A percentile compares a stretch with the other conserved stretches of the same genome.
Conservation (phyloP, 1,140 invertebrate genomes). For the Atopsyche davidsoni region DNA sequence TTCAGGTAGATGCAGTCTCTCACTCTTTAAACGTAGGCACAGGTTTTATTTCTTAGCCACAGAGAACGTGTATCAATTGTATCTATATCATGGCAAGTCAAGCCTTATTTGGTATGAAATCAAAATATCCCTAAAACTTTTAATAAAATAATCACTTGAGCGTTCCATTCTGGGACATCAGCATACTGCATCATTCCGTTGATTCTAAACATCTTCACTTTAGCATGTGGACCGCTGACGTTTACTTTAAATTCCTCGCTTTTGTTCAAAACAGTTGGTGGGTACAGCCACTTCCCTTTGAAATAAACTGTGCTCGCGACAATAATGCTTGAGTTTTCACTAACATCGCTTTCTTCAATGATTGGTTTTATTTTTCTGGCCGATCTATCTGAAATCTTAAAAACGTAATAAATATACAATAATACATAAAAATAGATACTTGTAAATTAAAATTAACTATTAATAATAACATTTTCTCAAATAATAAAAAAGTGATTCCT, state of each 20-base stretch:
- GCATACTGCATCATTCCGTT: constrained; percentile 43
- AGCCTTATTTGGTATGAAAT: too few relatives aligned
- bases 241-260: constrained; percentile 34
- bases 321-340: constrained; percentile 47
- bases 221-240: constrained; percentile 23
- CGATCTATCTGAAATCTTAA: constrained; percentile 10
- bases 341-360: constrained; percentile 22
- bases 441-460: not conserved
- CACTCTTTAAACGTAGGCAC: too few relatives aligned
- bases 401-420: not conserved
- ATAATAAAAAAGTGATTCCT: constrained; percentile 2
- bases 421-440: not conserved
- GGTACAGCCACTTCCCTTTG: constrained; percentile 52
- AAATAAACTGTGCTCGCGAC: constrained; percentile 79
- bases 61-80: too few relatives aligned
- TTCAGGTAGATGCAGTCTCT: too few relatives aligned
- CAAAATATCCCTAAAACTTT: not conserved
- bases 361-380: constrained; percentile 20
- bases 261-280: constrained; percentile 43
- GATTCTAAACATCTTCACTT: constrained; percentile 38
- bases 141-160: constrained; percentile 34
- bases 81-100: too few relatives aligned
- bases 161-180: constrained; percentile 37
- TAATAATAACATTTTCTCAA: not conserved
- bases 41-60: too few relatives aligned